A percentile compares a stretch with the other conserved stretches of the same genome.
phyloP scores from a whole-genome alignment of 2,113 vertebrate species.

The Petaurus breviceps region DNA sequence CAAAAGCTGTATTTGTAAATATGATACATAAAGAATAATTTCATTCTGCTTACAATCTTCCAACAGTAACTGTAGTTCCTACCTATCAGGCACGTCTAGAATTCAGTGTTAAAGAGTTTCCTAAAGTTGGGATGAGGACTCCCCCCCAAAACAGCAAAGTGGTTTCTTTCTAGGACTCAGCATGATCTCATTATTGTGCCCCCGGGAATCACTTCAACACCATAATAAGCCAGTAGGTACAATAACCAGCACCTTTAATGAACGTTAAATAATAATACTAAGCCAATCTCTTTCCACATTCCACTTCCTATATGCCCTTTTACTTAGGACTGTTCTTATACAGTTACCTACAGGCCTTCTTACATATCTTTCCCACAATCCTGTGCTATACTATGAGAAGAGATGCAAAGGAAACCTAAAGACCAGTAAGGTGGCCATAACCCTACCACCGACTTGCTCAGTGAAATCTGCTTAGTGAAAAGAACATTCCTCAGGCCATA shows the following conservation, averaged over 20 bases:
- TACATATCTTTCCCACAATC: constrained; percentile 64
- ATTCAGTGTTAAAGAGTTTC: background rate
- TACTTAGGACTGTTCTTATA: constrained; percentile 58
- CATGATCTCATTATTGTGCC: background rate
- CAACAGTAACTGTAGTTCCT: background rate
- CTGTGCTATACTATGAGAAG: constrained; percentile 16
- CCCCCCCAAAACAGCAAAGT: background rate
- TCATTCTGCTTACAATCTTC: constrained; percentile 40
- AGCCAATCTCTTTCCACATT: background rate
- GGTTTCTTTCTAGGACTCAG: background rate
- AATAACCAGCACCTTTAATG: background rate
- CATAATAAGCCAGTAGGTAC: background rate
- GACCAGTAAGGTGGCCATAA: background rate
- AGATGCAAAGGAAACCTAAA: constrained; percentile 1
- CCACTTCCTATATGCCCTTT: constrained; percentile 40
- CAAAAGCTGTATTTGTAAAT: constrained; percentile 52
- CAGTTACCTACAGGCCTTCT: constrained; percentile 50
- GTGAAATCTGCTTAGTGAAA: background rate
- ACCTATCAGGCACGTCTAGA: constrained; percentile 1
- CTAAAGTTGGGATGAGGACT: background rate
- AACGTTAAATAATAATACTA: background rate
- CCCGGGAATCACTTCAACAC: background rate
- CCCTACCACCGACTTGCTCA: background rate
- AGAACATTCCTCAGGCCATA: constrained; percentile 15
- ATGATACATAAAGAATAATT: constrained; percentile 53